phyloP scores from a whole-genome alignment of 2,113 vertebrate genomes.

The Furnarius figulus region DNA sequence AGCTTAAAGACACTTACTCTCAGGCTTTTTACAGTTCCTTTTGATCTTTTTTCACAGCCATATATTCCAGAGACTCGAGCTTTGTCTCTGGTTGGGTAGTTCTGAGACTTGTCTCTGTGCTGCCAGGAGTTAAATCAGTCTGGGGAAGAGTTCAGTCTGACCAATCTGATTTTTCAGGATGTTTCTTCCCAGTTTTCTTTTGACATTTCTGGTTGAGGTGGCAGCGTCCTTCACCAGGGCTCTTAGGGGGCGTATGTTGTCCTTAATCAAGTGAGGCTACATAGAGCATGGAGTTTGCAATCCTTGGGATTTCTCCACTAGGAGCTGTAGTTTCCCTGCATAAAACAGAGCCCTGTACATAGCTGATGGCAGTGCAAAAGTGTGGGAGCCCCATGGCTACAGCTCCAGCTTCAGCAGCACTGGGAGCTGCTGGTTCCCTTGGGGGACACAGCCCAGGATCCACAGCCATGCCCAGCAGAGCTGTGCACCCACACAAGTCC shows the following conservation, averaged over 20 bases:
- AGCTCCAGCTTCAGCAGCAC: fast-evolving
- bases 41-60: background rate
- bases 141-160: background rate
- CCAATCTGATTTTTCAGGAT: background rate
- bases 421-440: fast-evolving
- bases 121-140: background rate
- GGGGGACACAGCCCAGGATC: background rate
- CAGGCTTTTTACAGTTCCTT: background rate
- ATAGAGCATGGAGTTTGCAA: background rate
- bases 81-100: background rate
- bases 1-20: background rate
- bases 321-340: background rate
- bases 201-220: background rate
- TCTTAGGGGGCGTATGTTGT: background rate
- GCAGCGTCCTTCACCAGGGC: background rate
- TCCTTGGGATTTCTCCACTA: background rate
- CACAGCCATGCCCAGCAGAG: fast-evolving
- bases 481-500: fast-evolving
- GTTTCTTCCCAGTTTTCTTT: background rate
- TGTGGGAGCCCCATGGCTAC: background rate
- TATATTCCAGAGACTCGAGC: background rate
- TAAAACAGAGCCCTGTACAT: background rate
- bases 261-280: background rate
- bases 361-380: background rate
- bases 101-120: background rate